Base-by-base conservation (phyloP, 2,113 vertebrate species). In the Camelus dromedarius region DNA sequence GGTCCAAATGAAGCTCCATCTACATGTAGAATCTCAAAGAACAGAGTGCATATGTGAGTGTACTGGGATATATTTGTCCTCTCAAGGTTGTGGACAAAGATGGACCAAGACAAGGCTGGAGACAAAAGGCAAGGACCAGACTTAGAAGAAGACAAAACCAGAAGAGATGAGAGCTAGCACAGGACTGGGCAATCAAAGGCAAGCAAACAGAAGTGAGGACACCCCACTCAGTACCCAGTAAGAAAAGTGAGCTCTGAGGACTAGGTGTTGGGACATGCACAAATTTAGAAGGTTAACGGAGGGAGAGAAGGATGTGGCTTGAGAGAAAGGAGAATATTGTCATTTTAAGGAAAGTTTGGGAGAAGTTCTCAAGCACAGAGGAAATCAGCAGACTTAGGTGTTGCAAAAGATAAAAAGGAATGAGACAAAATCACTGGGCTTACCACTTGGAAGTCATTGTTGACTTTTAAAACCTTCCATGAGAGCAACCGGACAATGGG, bases 141-240 rank as follows among this genome's bases (percentile, higher is more conserved):
- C 75, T 82, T 70, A 87, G 15, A 82, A 67, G 50, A 60, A 77
- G 54, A n/a, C 83, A 92, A 90, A 96, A 52, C 54, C 72, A 79
- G 67, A 52, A 76, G 26, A 35, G 20, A 93, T 64, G 11, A 79
- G 24, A 60, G 52, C 14, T 72, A 60, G 50, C 35, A 83, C 62
- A 70, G 35, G 24, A 72, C 20, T 48, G 13, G 54, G 15, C 28
- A 77, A 42, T 56, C 30, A 79, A 96, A 87, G 20, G 54, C 28
- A 64, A 38, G 60, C 77, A 95, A 93, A 50, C 24, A 38, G 75
- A 76, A 89, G 19, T 13, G 67, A 70, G 16, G 42, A 60, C 79
- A 83, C 26, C 32, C 24, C 9, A 64, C 3, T 52, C 18, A 89
- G 24, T 56, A 26, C 18, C 13, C 42, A 56, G 60, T 64, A 54